A percentile compares a stretch with the other conserved stretches of the same genome.
Conservation (phyloP, 2,797 vertebrate genomes). For the Acipenser oxyrinchus region DNA sequence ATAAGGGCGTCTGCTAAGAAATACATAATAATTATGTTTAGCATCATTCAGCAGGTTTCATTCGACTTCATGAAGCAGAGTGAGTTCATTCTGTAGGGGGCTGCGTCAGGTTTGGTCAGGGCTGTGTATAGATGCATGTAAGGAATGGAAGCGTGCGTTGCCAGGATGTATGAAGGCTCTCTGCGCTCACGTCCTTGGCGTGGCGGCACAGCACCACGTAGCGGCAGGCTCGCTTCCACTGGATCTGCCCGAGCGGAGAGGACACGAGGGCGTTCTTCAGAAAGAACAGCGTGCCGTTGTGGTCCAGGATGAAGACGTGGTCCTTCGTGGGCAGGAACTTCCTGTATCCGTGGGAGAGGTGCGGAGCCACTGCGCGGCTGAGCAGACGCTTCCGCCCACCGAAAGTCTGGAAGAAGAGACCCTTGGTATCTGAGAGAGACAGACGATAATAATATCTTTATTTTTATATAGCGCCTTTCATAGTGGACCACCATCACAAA, state of each 20-base stretch:
- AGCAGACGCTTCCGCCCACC: constrained; percentile 36
- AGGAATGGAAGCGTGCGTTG: background rate
- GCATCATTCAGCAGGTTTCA: no score
- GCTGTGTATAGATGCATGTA: no score
- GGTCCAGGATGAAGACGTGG: constrained; percentile 50
- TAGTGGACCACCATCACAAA: no score
- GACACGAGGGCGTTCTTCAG: constrained; percentile 41
- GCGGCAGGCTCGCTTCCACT: constrained; percentile 44
- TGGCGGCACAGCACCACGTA: constrained; percentile 42
- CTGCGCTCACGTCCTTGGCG: constrained; percentile 51
- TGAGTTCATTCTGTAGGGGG: no score
- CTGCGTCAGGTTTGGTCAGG: no score
- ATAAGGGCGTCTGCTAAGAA: no score
- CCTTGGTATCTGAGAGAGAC: constrained; percentile 41
- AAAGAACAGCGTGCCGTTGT: constrained; percentile 49
- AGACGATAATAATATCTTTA: background rate
- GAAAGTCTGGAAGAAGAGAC: constrained; percentile 49
- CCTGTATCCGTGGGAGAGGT: constrained; percentile 45
- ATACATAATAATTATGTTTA: no score
- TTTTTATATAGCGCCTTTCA: background rate
- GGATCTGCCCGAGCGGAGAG: constrained; percentile 35
- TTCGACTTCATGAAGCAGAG: no score
- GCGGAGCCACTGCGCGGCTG: constrained; percentile 35
- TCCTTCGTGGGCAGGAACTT: constrained; percentile 49
- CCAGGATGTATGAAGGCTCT: background rate